Evolutionary conservation across 1,140 invertebrate species (phyloP).

Genomic region (Achroia grisella): DNA sequence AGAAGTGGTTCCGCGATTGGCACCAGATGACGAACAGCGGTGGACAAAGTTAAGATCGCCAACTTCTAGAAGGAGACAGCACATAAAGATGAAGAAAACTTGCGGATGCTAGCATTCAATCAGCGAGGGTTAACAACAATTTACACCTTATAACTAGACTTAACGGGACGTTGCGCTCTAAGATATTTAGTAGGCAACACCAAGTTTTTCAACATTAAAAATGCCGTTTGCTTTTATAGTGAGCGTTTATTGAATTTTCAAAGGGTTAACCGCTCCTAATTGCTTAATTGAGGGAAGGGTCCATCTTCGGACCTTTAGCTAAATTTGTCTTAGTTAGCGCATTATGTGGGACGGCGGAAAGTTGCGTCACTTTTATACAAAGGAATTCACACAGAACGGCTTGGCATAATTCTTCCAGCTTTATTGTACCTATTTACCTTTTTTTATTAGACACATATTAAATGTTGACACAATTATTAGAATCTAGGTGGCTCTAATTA

Average conservation of each 20-base stretch:
- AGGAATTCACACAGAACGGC: conserved; percentile 10
- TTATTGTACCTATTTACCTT: conserved; percentile 14
- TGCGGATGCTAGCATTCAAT: no score
- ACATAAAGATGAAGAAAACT: no score
- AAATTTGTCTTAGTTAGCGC: conserved; percentile 27
- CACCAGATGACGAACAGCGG: no score
- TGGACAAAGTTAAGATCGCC: no score
- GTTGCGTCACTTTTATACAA: conserved; percentile 10
- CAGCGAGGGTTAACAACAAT: no score
- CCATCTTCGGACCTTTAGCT: conserved; percentile 21
- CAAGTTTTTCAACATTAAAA: no score
- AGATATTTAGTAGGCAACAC: no score
- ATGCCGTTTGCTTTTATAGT: no score
- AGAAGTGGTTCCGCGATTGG: no score
- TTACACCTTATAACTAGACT: background rate
- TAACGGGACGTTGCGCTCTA: no score
- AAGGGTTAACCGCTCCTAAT: conserved; percentile 25
- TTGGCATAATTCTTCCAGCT: conserved; percentile 12
- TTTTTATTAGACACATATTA: conserved; percentile 8
- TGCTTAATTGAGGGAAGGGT: conserved; percentile 32
- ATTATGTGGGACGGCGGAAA: conserved; percentile 16
- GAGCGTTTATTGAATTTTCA: conserved; percentile 25
- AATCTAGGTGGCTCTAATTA: no score
- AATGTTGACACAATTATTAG: background rate
- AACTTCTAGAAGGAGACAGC: no score